phyloP scores from a whole-genome alignment of 2,888 invertebrate species.

The Belgica antarctica region DNA sequence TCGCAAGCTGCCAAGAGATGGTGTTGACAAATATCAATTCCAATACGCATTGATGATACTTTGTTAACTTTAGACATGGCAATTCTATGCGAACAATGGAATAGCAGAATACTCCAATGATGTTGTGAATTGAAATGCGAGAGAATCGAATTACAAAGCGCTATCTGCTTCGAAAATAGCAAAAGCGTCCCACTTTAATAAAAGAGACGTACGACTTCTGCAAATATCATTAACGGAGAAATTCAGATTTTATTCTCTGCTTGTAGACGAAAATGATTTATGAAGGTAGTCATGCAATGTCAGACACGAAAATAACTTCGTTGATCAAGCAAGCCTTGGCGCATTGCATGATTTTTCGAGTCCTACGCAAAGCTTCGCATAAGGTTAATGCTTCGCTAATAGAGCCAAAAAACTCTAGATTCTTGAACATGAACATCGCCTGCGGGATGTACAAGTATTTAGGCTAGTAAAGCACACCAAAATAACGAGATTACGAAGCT shows the following conservation, averaged over 20 bases:
- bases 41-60: too few species aligned
- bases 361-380: not conserved
- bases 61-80: too few species aligned
- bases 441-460: not conserved
- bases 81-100: too few species aligned
- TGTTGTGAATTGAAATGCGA: too few species aligned
- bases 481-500: conserved; percentile 6
- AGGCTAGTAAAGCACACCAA: not conserved
- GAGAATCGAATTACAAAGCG: conserved; percentile 16
- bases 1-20: too few species aligned
- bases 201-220: not conserved
- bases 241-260: not conserved
- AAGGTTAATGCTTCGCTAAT: conserved; percentile 21
- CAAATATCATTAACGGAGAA: conserved; percentile 8
- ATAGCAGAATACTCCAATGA: too few species aligned
- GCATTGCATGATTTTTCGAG: too few species aligned
- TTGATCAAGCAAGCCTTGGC: too few species aligned
- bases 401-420: too few species aligned
- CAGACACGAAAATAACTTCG: not conserved
- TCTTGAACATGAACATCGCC: not conserved
- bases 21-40: too few species aligned
- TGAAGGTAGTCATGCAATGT: not conserved
- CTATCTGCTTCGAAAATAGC: not conserved
- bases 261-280: conserved; percentile 5
- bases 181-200: conserved; percentile 7